A percentile compares a stretch with the other conserved stretches of the same genome.
Evolutionary conservation across 2,797 vertebrate species (phyloP).

Genomic region (Myiothlypis coronata): DNA sequence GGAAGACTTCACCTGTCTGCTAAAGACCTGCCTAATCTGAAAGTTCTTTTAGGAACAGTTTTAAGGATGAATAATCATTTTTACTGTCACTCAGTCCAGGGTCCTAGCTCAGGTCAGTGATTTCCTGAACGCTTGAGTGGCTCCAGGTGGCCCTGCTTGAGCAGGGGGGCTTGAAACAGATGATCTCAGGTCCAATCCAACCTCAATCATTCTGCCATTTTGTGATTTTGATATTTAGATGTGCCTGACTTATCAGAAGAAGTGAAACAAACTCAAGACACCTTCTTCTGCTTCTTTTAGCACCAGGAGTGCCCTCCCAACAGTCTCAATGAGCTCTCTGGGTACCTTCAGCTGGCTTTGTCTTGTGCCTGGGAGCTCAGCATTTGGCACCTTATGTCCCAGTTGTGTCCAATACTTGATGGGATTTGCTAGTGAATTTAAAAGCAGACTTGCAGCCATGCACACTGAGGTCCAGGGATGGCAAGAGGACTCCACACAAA

Average conservation of each 20-base stretch:
- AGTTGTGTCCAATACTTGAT: not conserved
- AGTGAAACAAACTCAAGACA: not conserved
- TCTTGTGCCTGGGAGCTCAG: not conserved
- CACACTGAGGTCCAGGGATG: not conserved
- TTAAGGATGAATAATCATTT: not conserved
- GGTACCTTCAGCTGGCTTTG: not conserved
- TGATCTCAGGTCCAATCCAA: not conserved
- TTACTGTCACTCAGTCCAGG: not conserved
- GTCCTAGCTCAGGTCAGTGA: not conserved
- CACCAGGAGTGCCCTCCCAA: not conserved
- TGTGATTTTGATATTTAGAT: not conserved
- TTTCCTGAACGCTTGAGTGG: not conserved
- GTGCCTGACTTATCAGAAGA: not conserved
- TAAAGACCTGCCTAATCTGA: not conserved
- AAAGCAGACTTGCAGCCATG: not conserved
- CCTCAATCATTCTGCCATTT: not conserved
- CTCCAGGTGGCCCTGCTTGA: not conserved
- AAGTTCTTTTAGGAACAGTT: not conserved
- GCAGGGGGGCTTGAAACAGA: not conserved
- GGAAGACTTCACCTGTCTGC: not conserved
- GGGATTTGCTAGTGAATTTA: not conserved
- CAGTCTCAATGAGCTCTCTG: not conserved
- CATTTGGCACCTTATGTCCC: rapidly evolving
- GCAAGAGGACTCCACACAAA: not conserved
- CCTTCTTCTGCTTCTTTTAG: not conserved